These are phyloP conservation scores for Actinia equina DNA, from an alignment of 64 coral and sea anemone species.

Conservation along the genomic window DNA sequence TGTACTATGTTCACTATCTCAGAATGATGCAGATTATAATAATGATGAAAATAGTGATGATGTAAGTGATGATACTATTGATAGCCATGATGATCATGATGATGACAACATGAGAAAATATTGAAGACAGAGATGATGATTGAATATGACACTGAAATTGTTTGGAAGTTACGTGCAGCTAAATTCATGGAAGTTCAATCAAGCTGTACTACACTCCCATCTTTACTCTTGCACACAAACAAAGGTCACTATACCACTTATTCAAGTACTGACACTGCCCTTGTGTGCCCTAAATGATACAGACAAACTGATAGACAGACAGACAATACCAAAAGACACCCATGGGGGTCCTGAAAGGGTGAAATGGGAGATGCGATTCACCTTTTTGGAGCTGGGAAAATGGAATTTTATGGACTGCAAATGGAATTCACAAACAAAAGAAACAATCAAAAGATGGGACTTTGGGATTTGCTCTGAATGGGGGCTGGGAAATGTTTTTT, in stretches of 20 bases:
- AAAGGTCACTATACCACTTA: background rate
- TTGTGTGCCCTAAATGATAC: background rate
- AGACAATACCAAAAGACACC: background rate
- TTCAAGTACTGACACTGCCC: background rate
- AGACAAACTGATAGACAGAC: background rate
- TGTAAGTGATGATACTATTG: no score
- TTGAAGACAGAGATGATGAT: background rate
- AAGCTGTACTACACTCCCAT: background rate
- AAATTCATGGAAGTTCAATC: background rate
- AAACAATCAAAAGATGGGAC: no score
- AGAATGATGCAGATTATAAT: no score
- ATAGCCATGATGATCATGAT: no score
- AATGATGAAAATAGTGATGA: no score
- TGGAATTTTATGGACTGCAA: no score
- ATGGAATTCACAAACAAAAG: no score
- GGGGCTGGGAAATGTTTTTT: no score
- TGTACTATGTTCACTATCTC: no score
- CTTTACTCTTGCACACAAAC: constrained; percentile 8
- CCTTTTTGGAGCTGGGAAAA: no score
- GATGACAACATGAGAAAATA: background rate
- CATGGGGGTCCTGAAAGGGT: background rate
- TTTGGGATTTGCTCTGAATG: no score
- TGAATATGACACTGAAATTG: background rate
- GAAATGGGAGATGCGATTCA: no score
- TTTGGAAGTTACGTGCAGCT: background rate